Conservation (phyloP, 2,113 vertebrate species). For the Protobothrops flavoviridis region DNA sequence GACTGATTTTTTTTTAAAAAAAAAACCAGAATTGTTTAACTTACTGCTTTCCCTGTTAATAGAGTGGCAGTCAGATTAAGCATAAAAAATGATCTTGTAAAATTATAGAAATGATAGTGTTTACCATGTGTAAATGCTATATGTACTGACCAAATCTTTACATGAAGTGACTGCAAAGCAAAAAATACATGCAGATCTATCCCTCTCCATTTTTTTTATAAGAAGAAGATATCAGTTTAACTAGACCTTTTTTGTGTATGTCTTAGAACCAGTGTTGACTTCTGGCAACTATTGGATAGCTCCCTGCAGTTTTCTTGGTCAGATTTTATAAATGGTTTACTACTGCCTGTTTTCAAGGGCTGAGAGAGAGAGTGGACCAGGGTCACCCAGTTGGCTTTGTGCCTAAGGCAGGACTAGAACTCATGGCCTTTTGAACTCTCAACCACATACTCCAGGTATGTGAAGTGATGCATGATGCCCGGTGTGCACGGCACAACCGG, state of each 20-base stretch:
- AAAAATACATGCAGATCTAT: neutral
- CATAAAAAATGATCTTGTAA: conserved; percentile 45
- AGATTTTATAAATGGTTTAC: neutral
- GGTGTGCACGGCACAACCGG: too few relatives aligned
- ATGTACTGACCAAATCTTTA: conserved; percentile 32
- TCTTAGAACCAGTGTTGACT: neutral
- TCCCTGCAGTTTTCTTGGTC: neutral
- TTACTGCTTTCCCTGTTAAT: conserved; percentile 36
- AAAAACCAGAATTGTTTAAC: conserved; percentile 48
- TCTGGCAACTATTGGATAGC: neutral
- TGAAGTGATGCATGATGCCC: too few relatives aligned
- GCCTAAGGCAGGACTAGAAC: neutral
- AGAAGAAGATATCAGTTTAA: neutral
- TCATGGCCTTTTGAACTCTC: neutral
- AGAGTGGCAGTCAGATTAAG: conserved; percentile 4
- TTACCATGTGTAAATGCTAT: neutral
- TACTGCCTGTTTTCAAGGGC: neutral
- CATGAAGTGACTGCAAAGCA: neutral
- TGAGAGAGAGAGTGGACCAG: neutral
- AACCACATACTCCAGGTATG: too few relatives aligned
- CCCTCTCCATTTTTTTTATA: neutral
- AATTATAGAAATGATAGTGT: conserved; percentile 44
- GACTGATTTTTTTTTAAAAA: conserved; percentile 58
- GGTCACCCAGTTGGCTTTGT: neutral
- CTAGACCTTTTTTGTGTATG: neutral